phyloP scores from a whole-genome alignment of 2,888 invertebrate genomes.

The Rambutsinella grinnellia region DNA sequence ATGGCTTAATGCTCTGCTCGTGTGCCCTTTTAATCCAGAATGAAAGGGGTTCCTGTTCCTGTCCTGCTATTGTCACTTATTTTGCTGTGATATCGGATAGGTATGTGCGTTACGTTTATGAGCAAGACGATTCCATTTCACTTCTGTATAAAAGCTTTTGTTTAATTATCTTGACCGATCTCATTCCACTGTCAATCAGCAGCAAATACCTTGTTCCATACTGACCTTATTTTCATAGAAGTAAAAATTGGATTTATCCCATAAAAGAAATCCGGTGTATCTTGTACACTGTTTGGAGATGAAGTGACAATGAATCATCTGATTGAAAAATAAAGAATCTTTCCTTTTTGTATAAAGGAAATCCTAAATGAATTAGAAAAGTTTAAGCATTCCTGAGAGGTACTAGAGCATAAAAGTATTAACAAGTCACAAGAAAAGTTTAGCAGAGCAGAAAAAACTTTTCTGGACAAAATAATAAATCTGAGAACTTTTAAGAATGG shows the following conservation, averaged over 20 bases:
- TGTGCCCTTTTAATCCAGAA: constrained; percentile 20
- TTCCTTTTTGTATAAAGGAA: not conserved
- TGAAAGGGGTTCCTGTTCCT: constrained; percentile 22
- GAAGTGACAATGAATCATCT: not conserved
- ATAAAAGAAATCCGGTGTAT: not conserved
- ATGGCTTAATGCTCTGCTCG: constrained; percentile 4
- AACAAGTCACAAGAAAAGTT: not conserved
- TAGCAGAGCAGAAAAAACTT: constrained; percentile 4
- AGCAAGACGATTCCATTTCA: not conserved
- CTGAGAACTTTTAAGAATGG: not conserved
- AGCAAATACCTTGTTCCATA: constrained; percentile 14
- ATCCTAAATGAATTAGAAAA: not conserved
- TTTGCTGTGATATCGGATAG: not conserved
- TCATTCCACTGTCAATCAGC: not conserved
- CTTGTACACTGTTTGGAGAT: not conserved
- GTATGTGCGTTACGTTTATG: not conserved
- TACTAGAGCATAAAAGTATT: not conserved
- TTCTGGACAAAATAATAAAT: not conserved
- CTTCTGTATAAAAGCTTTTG: not conserved
- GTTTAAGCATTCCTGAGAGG: not conserved
- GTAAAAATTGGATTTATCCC: not conserved
- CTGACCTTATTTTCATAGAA: constrained; percentile 17
- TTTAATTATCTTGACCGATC: constrained; percentile 10
- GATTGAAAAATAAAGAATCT: not conserved
- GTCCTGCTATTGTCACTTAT: constrained; percentile 7